phyloP scores from a whole-genome alignment of 2,888 invertebrate species.

The Drosophila tanythrix region DNA sequence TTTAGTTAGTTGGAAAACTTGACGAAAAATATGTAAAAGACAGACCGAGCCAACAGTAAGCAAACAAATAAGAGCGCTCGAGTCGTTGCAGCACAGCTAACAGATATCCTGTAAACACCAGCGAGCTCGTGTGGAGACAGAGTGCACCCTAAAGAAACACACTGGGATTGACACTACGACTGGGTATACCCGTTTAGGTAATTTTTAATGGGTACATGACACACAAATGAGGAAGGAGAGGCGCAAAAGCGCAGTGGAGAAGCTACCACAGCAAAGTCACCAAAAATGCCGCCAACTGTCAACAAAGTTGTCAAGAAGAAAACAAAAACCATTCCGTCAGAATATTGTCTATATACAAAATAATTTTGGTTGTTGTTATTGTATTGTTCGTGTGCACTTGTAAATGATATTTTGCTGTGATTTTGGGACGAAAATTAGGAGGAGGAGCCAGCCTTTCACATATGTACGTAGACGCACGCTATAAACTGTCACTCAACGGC shows the following conservation, averaged over 20 bases:
- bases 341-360: slow-evolving; percentile 39
- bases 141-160: no score
- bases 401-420: slow-evolving; percentile 20
- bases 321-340: slow-evolving; percentile 31
- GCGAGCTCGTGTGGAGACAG: no score
- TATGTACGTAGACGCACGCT: not conserved
- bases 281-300: slow-evolving; percentile 40
- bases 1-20: slow-evolving; percentile 49
- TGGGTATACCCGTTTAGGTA: not conserved
- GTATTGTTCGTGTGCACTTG: slow-evolving; percentile 14
- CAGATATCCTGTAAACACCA: slow-evolving; percentile 1
- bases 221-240: not conserved
- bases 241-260: not conserved
- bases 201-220: not conserved
- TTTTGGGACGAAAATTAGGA: not conserved
- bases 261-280: slow-evolving; percentile 28
- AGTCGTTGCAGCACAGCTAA: not conserved
- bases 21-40: slow-evolving; percentile 55
- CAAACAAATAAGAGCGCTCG: slow-evolving; percentile 6
- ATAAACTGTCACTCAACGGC: slow-evolving; percentile 13
- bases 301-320: slow-evolving; percentile 45
- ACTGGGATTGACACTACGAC: not conserved
- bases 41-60: slow-evolving; percentile 9
- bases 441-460: not conserved
- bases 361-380: slow-evolving; percentile 21